Evolutionary conservation across 2,797 vertebrate species (phyloP), one percentile per base, ranked within the genome.

Genomic region (Phrynocephalus forsythii): DNA sequence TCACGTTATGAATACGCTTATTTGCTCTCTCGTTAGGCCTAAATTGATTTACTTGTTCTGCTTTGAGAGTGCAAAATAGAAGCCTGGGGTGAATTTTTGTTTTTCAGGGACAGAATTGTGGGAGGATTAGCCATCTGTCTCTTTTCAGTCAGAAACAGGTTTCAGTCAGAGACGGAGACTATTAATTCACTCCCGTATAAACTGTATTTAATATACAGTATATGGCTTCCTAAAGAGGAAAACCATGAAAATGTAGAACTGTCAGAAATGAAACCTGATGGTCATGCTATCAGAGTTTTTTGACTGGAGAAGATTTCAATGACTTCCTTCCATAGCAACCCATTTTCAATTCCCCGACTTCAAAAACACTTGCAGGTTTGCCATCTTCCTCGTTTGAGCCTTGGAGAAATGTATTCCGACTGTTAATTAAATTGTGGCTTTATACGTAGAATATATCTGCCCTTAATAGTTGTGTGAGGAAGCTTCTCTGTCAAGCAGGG

Each of bases 21-120:
- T 75, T 85, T 75, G 63, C 24, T 88, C 75, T 85, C 48, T 68
- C 30, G 73, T 84, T 72, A 87, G 68, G 69, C n/a, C 72, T 78
- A 81, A 85, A 82, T 82, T 88, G 78, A 85, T 85, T 88, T 85
- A 85, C 87, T 85, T 72, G 24, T 20, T 89, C 68, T 89, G 77
- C 44, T 86, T 9, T 69, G 69, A 84, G 69, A 80, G 81, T 75
- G 52, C 63, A 85, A 71, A 22, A 79, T 78, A 71, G 30, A 63
- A 89, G 81, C 81, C 56, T 60, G 81, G 44, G 68, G 76, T 80
- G 26, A 89, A 83, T 84, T 67, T 84, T 15, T 44, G 38, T 13
- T 79, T 83, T 83, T 80, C 44, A 86, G 83, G 85, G 76, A 20
- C 76, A 73, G 20, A 72, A 60, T 38, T 86, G 18, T 50, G 79